A percentile compares a stretch with the other conserved stretches of the same genome.
phyloP scores from a whole-genome alignment of 2,113 vertebrate species.

The Crotalus helleri region DNA sequence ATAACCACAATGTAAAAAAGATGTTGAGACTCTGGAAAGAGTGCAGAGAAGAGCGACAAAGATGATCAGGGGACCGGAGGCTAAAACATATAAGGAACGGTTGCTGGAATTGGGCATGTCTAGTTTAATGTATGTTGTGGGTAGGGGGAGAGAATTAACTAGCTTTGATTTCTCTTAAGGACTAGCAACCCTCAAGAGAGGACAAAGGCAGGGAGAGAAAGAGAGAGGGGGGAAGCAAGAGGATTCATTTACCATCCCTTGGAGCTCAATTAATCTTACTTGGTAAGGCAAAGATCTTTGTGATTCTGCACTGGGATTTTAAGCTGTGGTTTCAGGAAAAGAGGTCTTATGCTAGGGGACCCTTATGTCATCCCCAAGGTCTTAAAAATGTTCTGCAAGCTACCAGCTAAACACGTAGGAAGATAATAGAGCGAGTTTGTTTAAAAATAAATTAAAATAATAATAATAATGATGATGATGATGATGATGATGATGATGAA shows the following conservation, averaged over 20 bases:
- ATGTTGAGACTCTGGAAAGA: too few species aligned
- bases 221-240: neutral
- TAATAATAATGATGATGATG: too few species aligned
- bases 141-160: neutral
- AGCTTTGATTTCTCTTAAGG: constrained; percentile 21
- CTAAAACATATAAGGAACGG: too few species aligned
- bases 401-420: neutral
- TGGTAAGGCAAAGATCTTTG: neutral
- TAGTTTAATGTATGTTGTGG: neutral
- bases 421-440: constrained; percentile 18
- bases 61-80: too few species aligned
- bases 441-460: neutral
- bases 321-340: constrained; percentile 13
- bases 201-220: neutral
- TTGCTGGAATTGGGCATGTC: too few species aligned
- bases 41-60: too few species aligned
- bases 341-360: constrained; percentile 21
- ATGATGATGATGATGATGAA: neutral
- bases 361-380: constrained; percentile 5
- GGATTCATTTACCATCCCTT: neutral
- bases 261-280: constrained; percentile 22
- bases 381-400: constrained; percentile 27
- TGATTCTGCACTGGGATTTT: constrained; percentile 2
- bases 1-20: too few species aligned
- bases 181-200: constrained; percentile 1